These are phyloP conservation scores for Cebidichthys violaceus DNA, from an alignment of 2,113 vertebrate genomes.

Conservation along the genomic window DNA sequence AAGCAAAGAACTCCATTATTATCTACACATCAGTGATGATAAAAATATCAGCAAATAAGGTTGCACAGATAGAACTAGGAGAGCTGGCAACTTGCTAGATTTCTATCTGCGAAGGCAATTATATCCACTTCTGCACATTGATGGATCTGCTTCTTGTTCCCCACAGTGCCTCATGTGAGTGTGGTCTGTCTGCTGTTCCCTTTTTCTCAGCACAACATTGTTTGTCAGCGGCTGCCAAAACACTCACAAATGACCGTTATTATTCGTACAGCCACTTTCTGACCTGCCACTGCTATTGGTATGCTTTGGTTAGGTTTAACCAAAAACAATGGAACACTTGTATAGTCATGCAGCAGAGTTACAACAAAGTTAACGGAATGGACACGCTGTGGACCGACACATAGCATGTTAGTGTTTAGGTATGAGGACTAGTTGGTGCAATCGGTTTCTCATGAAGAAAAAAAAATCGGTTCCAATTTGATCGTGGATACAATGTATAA, in stretches of 20 bases:
- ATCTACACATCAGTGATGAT: not conserved
- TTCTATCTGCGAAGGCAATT: not conserved
- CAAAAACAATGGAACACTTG: not conserved
- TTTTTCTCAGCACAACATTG: not conserved
- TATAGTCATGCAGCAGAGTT: no score
- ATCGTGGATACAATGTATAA: not conserved
- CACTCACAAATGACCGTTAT: not conserved
- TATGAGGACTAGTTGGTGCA: not conserved
- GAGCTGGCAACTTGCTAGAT: not conserved
- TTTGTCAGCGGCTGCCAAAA: not conserved
- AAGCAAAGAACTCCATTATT: constrained; percentile 6
- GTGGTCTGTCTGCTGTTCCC: not conserved
- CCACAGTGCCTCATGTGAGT: not conserved
- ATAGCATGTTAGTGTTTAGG: not conserved
- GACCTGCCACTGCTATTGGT: not conserved
- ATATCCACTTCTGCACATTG: not conserved
- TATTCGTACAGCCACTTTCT: not conserved
- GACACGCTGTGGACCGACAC: not conserved
- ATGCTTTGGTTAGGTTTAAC: not conserved
- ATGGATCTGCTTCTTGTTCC: not conserved
- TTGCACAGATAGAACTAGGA: not conserved
- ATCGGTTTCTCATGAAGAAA: not conserved
- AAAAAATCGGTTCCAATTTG: not conserved
- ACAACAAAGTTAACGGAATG: no score
- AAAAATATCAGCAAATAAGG: constrained; percentile 1